Evolutionary conservation across 2,888 invertebrate species (phyloP), one percentile per base, ranked within the genome.

Genomic region (Alitta virens): DNA sequence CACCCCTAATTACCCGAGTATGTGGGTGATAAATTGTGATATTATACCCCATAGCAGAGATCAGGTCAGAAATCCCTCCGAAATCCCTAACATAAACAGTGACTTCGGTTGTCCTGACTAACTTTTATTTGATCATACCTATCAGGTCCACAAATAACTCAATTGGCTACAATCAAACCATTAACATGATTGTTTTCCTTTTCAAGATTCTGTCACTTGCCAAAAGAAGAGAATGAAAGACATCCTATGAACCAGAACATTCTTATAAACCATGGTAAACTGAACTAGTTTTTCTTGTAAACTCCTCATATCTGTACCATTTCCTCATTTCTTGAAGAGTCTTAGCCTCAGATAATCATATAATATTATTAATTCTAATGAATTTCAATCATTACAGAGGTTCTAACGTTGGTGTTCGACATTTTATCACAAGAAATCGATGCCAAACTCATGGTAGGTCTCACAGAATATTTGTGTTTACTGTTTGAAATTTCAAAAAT

Each of bases 191-290:
- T 51, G 14, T 7, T 25, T 12, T 33, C 7, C 27, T 38, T 9
- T 67, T 63, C 25, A 40, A 71, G 71, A 21, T 69, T 75, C 56
- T 76, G 75, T 61, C 64, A 64, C 53, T 60, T 74, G 58, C 65
- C 68, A 9, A 67, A 69, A 42, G 71, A 71, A 38, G 68, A 68
- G 40, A 63, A 56, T 3, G 69, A 72, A 51, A 40, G 67, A 24
- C 75, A 75, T 67, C 69, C 72, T 1, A 73, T 76, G 69, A 75
- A 75, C 61, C 75, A 75, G 60, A 71, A 69, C 46, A 72, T 75
- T 43, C 62, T 75, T 38, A 70, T 69, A 56, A 76, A 76, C 63
- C 68, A 71, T 43, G 75, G 75, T 69, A 60, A 58, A 21, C 18
- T 14, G n/a, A 23, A 21, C 7, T 16, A 9, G 3, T 49, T 21